Conservation (phyloP, 2,888 invertebrate species). For the Chymomyza fuscimana region DNA sequence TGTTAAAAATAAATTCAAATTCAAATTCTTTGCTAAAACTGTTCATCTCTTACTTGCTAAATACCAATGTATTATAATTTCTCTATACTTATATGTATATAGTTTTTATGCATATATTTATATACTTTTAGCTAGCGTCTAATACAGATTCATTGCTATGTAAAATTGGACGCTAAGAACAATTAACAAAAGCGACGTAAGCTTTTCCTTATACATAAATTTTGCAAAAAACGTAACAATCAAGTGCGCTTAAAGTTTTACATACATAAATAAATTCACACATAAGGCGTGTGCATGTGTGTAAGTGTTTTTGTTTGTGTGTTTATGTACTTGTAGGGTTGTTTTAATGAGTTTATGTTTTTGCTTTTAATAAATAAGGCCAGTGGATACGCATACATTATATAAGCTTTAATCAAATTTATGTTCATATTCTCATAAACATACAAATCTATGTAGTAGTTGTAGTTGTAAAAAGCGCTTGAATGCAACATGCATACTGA, state of each 20-base stretch:
- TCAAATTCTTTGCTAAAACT: conserved; percentile 55
- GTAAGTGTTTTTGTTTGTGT: conserved; percentile 15
- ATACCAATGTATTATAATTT: conserved; percentile 52
- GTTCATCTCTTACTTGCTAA: conserved; percentile 44
- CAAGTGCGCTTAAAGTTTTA: conserved; percentile 52
- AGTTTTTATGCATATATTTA: conserved; percentile 23
- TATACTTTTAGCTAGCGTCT: conserved; percentile 8
- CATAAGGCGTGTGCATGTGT: conserved; percentile 31
- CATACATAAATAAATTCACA: conserved; percentile 51
- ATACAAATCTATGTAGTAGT: conserved; percentile 41
- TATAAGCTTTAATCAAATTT: conserved; percentile 68
- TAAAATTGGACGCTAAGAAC: conserved; percentile 71
- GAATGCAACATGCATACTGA: conserved; percentile 24
- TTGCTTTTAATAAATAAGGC: conserved; percentile 75
- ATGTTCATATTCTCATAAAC: conserved; percentile 30
- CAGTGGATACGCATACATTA: conserved; percentile 78
- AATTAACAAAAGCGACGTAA: conserved; percentile 60
- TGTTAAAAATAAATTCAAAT: conserved; percentile 65
- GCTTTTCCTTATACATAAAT: conserved; percentile 42
- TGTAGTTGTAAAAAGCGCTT: conserved; percentile 39
- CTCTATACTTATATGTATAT: conserved; percentile 32
- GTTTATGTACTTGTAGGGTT: conserved; percentile 10
- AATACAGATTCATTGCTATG: conserved; percentile 31
- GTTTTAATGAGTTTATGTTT: conserved; percentile 47
- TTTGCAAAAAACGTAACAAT: conserved; percentile 40